These are phyloP conservation scores for Bilobella aurantiaca DNA, from an alignment of 1,140 invertebrate species.

Conservation along the genomic window DNA sequence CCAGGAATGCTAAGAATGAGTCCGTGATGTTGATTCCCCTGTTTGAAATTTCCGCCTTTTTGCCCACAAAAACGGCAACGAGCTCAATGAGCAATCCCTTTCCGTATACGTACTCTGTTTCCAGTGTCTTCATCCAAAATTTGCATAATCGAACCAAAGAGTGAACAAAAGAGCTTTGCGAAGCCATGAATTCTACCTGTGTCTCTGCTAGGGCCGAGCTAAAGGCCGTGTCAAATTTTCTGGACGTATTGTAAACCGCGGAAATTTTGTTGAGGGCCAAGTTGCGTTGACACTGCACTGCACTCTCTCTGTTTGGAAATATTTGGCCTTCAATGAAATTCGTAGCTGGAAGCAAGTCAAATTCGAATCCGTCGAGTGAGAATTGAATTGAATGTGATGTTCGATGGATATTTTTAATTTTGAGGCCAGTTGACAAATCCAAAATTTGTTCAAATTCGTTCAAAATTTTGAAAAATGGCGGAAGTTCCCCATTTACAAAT, in stretches of 20 bases:
- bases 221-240: background rate
- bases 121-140: background rate
- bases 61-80: background rate
- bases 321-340: background rate
- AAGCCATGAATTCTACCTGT: background rate
- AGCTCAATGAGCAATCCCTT: background rate
- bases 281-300: background rate
- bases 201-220: background rate
- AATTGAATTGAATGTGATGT: background rate
- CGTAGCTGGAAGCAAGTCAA: background rate
- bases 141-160: background rate
- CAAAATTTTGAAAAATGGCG: background rate
- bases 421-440: background rate
- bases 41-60: background rate
- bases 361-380: background rate
- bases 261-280: background rate
- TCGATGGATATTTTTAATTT: background rate
- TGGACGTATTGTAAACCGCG: background rate
- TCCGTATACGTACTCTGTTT: background rate
- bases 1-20: background rate
- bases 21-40: background rate
- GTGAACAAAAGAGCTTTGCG: background rate
- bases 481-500: background rate
- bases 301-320: background rate
- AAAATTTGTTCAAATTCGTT: background rate